Base-by-base conservation (phyloP, 92 coral and sea anemone genomes). In the Phymanthus crucifer region DNA sequence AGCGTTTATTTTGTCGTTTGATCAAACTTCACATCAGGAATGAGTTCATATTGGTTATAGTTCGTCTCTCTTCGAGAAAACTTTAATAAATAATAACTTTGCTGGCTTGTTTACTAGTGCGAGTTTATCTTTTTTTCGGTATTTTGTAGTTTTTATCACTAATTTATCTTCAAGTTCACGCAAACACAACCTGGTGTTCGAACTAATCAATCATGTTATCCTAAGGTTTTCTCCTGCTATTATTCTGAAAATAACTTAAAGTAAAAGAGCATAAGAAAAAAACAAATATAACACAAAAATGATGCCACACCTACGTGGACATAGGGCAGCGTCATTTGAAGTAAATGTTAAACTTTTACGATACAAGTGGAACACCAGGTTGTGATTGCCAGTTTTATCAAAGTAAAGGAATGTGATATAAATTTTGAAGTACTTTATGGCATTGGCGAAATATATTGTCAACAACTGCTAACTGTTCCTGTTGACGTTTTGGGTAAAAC, bases 11-110 rank as follows among this genome's bases (percentile, higher is more conserved):
- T 76, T n/a, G 2, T 72, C 74, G 36, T 67, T 29, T 31, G 19
- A 45, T 74, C 78, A 74, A 74, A 54, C 29, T 54, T 54, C 64
- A 21, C 64, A 54, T 54, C 24, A 54, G n/a, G 64, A 43, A 43
- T 43, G 77, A 45, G 29, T 33, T 71, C 19, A 71, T 14, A 9
- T 56, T 57, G 66, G 36, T n/a, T 76, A 74, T 64, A 74, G 56
- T 74, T 50, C 43, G 12, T 76, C 80, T 56, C 34, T 16, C 14
- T 24, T n/a, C 45, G 50, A 58, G 70, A 76, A 76, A 76, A 76
- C 80, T 56, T 57, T 29, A 76, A 76, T 76, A 76, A 76, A 76
- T 76, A 76, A 76, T 76, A 54, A 19, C 80, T 58, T 76, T 45
- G 47, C 70, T 76, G 33, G 71, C 71, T 31, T 31, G 40, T 29